Percentiles rank a stretch among this genome's conserved stretches.
Evolutionary conservation across 1,140 invertebrate genomes (phyloP).

Genomic region (Cyphomyrmex costatus): DNA sequence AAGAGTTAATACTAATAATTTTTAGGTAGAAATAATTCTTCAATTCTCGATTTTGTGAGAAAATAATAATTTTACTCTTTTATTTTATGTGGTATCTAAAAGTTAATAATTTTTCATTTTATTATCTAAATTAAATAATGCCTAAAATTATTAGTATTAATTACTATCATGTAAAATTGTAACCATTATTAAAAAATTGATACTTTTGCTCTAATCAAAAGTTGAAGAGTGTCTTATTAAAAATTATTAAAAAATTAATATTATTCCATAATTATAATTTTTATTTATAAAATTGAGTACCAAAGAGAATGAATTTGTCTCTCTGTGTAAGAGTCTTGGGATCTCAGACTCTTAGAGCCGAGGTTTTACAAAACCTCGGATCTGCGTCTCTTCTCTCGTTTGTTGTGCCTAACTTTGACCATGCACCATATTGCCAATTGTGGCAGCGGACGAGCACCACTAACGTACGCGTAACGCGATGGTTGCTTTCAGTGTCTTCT

Average conservation of each 20-base stretch:
- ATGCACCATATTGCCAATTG: slow-evolving; percentile 67
- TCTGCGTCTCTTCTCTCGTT: slow-evolving; percentile 16
- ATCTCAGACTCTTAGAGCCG: not conserved
- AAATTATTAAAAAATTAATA: slow-evolving; percentile 9
- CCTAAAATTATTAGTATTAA: not conserved
- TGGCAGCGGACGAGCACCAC: slow-evolving; percentile 69
- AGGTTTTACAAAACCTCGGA: not conserved
- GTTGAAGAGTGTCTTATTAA: not conserved
- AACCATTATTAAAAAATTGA: not conserved
- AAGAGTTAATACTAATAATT: slow-evolving; percentile 7
- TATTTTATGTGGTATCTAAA: not conserved
- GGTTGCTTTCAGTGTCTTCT: slow-evolving; percentile 52
- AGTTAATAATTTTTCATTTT: not conserved
- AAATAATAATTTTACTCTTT: not conserved
- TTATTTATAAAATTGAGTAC: not conserved
- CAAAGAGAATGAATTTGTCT: not conserved
- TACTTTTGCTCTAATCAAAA: not conserved
- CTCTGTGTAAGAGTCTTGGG: not conserved
- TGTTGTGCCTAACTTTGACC: slow-evolving; percentile 69
- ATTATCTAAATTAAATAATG: not conserved
- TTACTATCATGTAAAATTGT: not conserved
- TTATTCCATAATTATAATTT: not conserved
- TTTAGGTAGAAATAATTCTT: not conserved
- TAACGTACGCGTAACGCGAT: slow-evolving; percentile 66
- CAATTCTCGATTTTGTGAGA: not conserved